phyloP scores from a whole-genome alignment of 2,888 invertebrate genomes.

The Parnassius glacialis region DNA sequence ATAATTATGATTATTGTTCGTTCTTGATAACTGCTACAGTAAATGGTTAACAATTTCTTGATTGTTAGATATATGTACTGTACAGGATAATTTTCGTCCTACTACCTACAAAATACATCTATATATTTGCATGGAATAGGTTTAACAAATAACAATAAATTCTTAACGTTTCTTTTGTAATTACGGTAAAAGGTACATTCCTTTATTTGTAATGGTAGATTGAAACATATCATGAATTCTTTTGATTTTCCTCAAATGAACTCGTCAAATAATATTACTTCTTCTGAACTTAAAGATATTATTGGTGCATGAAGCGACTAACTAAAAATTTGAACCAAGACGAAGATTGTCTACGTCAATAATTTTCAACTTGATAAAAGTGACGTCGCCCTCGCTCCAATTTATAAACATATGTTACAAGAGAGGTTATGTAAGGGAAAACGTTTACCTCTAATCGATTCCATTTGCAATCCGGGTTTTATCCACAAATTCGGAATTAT shows the following conservation, averaged over 20 bases:
- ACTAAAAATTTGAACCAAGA: conserved; percentile 1
- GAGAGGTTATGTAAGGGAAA: conserved; percentile 56
- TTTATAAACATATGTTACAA: conserved; percentile 57
- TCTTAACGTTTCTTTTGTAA: no score
- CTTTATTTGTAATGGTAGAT: no score
- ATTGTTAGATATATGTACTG: neutral
- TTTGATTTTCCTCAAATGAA: no score
- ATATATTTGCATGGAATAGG: neutral
- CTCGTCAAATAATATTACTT: no score
- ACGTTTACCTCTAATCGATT: conserved; percentile 61
- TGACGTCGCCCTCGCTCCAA: conserved; percentile 54
- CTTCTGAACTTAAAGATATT: no score
- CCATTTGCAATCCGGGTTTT: conserved; percentile 58
- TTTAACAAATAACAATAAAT: neutral
- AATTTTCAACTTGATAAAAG: conserved; percentile 31
- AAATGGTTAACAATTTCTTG: no score
- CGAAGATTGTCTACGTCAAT: conserved; percentile 23
- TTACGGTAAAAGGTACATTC: no score
- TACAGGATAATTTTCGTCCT: conserved; percentile 16
- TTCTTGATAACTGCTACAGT: no score
- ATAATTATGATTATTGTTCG: no score
- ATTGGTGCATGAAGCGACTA: neutral
- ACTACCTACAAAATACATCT: conserved; percentile 12
- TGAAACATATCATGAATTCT: no score
- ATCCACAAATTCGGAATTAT: conserved; percentile 40